Base-by-base conservation (phyloP, 2,113 vertebrate genomes). In the Agelaius phoeniceus region DNA sequence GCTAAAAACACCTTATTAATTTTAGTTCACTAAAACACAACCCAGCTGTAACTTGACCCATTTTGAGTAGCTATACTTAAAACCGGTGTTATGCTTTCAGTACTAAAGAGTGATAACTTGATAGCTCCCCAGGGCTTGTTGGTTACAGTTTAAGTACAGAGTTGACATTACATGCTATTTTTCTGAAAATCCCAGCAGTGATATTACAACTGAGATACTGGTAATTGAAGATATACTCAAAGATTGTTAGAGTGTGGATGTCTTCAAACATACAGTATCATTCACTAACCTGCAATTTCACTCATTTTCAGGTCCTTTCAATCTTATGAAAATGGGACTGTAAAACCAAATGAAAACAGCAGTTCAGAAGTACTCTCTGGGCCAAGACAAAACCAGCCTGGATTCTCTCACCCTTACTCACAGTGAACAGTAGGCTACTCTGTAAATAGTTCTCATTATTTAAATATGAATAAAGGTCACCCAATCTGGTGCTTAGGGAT, bases 51-150 rank as follows among this genome's bases (percentile, higher is more conserved):
- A 98, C 74, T 69, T 94, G 97, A 98, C 84, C 96, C 83, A 90
- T 96, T 97, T 97, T 91, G 87, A 97, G 95, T 97, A 97, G 96
- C 93, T 97, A 44, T 87, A 76, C 86, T 97, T 97, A 97, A 97
- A 84, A 94, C 72, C 0, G 1, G 41, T 93, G 94, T 97, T 97
- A 96, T 98, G 96, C 89, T 98, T 97, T 98, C 93, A 80, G 92
- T 97, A 95, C 91, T 97, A 95, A 97, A 98, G 92, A 97, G 96
- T 96, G 96, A 97, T 98, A 97, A 97, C 94, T 97, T 97, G 96
- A 98, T 97, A 98, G 96, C 91, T 97, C 98, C 97, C 96, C 81
- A 77, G 96, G 91, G 97, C 89, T 88, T 94, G 91, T 78, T 96
- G 94, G 91, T 94, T 97, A 97, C 91, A 90, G 83, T 97, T 96